A percentile compares a stretch with the other conserved stretches of the same genome.
These are phyloP conservation scores for Drosophila mauritiana DNA, from an alignment of 1,140 invertebrate genomes.

Conservation along the genomic window DNA sequence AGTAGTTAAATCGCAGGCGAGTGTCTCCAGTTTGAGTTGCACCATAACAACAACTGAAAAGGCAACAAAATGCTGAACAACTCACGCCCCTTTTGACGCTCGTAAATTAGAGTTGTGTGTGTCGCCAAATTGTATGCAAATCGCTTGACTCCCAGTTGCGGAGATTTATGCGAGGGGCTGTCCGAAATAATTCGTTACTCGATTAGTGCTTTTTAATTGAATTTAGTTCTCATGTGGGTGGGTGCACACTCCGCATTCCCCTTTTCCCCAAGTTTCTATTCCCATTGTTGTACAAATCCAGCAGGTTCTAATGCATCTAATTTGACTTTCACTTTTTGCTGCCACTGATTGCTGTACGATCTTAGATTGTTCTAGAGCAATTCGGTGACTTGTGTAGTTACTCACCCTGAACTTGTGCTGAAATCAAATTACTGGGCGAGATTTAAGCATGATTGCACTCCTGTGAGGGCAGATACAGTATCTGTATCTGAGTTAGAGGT, in stretches of 20 bases:
- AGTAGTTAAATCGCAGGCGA: constrained; percentile 50
- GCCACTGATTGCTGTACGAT: constrained; percentile 27
- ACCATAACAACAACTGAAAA: constrained; percentile 10
- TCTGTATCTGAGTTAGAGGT: constrained; percentile 31
- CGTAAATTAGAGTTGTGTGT: constrained; percentile 68
- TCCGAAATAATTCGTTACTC: constrained; percentile 24
- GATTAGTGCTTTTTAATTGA: constrained; percentile 64
- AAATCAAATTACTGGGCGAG: constrained; percentile 45
- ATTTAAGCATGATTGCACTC: constrained; percentile 48
- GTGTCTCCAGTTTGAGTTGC: constrained; percentile 27
- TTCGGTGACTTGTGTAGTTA: constrained; percentile 57
- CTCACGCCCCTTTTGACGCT: constrained; percentile 56
- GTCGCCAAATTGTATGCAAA: constrained; percentile 78
- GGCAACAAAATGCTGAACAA: constrained; percentile 25
- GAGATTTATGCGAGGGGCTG: constrained; percentile 64
- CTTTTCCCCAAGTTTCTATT: neutral
- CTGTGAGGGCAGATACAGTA: constrained; percentile 36
- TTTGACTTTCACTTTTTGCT: constrained; percentile 73
- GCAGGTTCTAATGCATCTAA: constrained; percentile 15
- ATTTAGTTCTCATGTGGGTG: constrained; percentile 37
- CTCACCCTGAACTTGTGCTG: constrained; percentile 74
- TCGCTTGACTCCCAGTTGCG: constrained; percentile 33
- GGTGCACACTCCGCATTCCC: constrained; percentile 10
- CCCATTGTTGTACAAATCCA: constrained; percentile 1
- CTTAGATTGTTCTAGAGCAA: constrained; percentile 60